These are phyloP conservation scores for Xiphophorus couchianus DNA, from an alignment of 2,113 vertebrate species.

Conservation along the genomic window DNA sequence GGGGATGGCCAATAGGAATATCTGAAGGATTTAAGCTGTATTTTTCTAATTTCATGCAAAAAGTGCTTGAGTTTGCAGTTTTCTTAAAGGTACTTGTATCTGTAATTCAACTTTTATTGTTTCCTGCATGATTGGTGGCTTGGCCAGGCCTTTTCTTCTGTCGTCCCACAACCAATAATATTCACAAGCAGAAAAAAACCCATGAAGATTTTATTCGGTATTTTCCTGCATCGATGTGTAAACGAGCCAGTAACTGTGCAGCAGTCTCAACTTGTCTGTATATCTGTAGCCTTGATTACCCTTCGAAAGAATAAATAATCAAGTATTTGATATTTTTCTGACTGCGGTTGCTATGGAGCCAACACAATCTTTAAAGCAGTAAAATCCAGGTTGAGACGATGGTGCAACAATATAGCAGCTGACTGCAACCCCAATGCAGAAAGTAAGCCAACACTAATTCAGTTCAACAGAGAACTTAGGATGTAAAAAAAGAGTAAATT, in stretches of 20 bases:
- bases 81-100: neutral
- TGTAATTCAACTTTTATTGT: neutral
- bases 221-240: neutral
- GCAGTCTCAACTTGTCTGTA: conserved; percentile 19
- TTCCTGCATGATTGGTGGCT: neutral
- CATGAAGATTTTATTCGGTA: conserved; percentile 4
- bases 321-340: conserved; percentile 49
- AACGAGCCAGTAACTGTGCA: neutral
- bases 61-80: too few species aligned
- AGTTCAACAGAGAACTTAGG: neutral
- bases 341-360: conserved; percentile 60
- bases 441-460: neutral
- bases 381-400: conserved; percentile 7
- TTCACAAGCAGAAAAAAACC: neutral
- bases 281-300: conserved; percentile 22
- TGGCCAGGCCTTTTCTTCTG: too few species aligned
- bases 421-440: conserved; percentile 11
- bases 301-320: conserved; percentile 66
- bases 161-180: neutral
- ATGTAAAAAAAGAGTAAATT: neutral
- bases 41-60: neutral
- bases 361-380: conserved; percentile 23
- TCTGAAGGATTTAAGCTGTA: neutral
- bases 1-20: neutral
- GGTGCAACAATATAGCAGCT: conserved; percentile 1